Conservation (phyloP, 2,888 invertebrate genomes). For the Nomada lathburiana region DNA sequence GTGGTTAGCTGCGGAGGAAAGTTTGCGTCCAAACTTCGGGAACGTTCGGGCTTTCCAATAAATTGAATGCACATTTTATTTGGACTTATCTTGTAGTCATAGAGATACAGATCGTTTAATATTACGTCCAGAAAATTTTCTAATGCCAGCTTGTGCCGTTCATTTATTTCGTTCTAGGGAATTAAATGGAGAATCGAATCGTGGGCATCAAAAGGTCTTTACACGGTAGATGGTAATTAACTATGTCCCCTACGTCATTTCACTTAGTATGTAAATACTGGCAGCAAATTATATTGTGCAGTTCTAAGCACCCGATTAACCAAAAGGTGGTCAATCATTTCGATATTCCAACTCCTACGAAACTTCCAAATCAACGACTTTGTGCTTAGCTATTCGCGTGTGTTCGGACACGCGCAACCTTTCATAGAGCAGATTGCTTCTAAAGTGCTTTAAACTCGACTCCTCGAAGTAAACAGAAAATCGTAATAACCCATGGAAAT, state of each 20-base stretch:
- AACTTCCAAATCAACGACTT: slow-evolving; percentile 29
- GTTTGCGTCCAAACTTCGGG: background rate
- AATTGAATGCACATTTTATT: background rate
- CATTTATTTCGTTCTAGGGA: too few relatives aligned
- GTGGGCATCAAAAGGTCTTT: background rate
- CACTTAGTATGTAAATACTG: background rate
- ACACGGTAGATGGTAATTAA: slow-evolving; percentile 4
- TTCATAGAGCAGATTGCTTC: background rate
- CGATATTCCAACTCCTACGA: background rate
- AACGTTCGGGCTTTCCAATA: background rate
- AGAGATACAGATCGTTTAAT: too few relatives aligned
- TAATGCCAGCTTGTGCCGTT: too few relatives aligned
- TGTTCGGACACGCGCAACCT: background rate
- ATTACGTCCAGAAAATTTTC: too few relatives aligned
- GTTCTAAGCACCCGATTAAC: slow-evolving; percentile 12
- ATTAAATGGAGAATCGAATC: background rate
- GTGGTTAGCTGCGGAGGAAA: background rate
- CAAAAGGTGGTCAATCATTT: slow-evolving; percentile 18
- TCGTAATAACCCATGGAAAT: background rate
- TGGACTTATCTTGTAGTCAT: too few relatives aligned
- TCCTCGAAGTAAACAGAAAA: background rate
- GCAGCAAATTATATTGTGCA: slow-evolving; percentile 7
- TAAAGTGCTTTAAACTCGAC: background rate
- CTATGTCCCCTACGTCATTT: slow-evolving; percentile 8
- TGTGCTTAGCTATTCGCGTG: background rate